Percentiles rank a stretch among this genome's conserved stretches.
These are phyloP conservation scores for Tortricodes alternella DNA, from an alignment of 2,888 invertebrate species.

Conservation along the genomic window DNA sequence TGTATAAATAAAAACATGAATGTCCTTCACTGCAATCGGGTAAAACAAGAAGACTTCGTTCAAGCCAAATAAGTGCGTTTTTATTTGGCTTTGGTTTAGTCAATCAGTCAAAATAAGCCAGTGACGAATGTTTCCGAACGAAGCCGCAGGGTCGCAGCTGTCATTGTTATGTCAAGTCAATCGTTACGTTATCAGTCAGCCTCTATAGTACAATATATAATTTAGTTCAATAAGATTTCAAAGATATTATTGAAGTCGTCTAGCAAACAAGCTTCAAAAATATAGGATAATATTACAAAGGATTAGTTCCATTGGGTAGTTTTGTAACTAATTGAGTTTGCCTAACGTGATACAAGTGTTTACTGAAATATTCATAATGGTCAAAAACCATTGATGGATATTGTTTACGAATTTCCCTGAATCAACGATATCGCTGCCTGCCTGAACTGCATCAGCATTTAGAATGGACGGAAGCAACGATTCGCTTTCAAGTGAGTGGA, in stretches of 20 bases:
- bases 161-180: constrained; percentile 35
- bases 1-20: no score
- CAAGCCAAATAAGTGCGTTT: no score
- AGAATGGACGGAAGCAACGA: constrained; percentile 73
- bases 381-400: constrained; percentile 34
- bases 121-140: constrained; percentile 28
- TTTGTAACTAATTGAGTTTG: neutral
- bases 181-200: constrained; percentile 35
- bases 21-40: no score
- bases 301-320: neutral
- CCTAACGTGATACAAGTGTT: constrained; percentile 10
- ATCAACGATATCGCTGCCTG: constrained; percentile 10
- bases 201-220: constrained; percentile 15
- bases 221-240: constrained; percentile 24
- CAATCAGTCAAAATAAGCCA: no score
- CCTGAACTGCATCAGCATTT: constrained; percentile 8
- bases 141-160: constrained; percentile 19
- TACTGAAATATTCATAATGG: constrained; percentile 36
- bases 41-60: no score
- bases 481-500: constrained; percentile 64
- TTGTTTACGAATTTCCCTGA: constrained; percentile 21
- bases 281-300: constrained; percentile 4
- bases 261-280: neutral
- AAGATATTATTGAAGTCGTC: constrained; percentile 5
- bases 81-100: no score